Evolutionary conservation across 2,888 invertebrate species (phyloP), one percentile per base, ranked within the genome.

Genomic region (Lamproptera curius): DNA sequence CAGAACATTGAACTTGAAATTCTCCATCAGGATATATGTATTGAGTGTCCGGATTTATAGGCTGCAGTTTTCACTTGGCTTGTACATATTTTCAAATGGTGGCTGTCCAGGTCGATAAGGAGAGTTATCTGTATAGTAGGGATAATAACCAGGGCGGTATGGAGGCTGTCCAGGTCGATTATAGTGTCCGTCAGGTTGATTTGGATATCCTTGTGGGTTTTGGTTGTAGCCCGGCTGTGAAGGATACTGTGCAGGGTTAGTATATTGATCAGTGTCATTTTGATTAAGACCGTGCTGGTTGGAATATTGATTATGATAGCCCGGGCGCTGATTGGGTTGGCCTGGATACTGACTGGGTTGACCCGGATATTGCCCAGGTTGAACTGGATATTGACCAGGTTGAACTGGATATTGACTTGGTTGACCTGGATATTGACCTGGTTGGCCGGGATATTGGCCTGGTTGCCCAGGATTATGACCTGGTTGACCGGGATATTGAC

Each of bases 1-100:
- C 78, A 2, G 90, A 87, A 63, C 94, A 94, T n/a, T 42, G 42
- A n/a, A 43, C 42, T 33, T 48, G 48, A 1, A 33, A 38, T 11
- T 48, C 48, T 13, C 26, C 31, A 13, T 43, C 43, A n/a, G 48
- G 38, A 17, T 37, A 33, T 13, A 28, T 13, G 36, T 46, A 34
- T 41, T 51, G 54, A 8, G 26, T 50, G 9, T 44, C 47, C 9
- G 49, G 28, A 11, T 49, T 41, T 14, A 53, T 11, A 42, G 51
- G 10, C 52, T 49, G 37, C 52, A 37, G 5, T 15, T 33, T 13
- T 17, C 36, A 28, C 46, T 10, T 1, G 42, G 34, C 15, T 42
- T 36, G 16, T 33, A 46, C 17, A 36, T 37, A n/a, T 34, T 34
- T 23, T 42, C 20, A 1, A 15, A 33, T 10, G 42, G 36, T 14